Base-by-base conservation (phyloP, 2,113 vertebrate species). In the Alligator sinensis region DNA sequence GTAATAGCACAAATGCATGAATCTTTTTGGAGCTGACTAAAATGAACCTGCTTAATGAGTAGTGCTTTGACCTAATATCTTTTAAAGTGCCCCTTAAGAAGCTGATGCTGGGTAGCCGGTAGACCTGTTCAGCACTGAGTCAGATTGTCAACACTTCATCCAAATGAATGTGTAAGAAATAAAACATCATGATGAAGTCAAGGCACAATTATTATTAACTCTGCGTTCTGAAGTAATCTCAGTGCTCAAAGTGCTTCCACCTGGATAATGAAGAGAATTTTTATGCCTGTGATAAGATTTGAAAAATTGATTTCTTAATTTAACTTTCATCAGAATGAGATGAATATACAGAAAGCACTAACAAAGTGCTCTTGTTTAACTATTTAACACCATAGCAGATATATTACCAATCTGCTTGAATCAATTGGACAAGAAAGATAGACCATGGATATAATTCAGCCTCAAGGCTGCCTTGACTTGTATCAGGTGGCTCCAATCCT, bases 221-320 rank as follows among this genome's bases (percentile, higher is more conserved):
- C 55, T 68, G 2, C n/a, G 54, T 87, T 82, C 61, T 77, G 82
- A 92, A 77, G 85, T 66, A 28, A 79, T 77, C 68, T 91, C 59
- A 18, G 61, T 80, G 59, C 78, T 94, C 79, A 11, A 86, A 95
- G 83, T 84, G 94, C 91, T 96, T 75, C 87, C 87, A 92, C 72
- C 77, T 91, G 87, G 38, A 38, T 95, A 80, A 91, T 2, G 8
- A 92, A 80, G 91, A 72, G 59, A 78, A 59, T 62, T 92, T 86
- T 91, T 21, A 60, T 2, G n/a, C n/a, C 27, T 22, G 74, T 79
- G 64, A 57, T 82, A 81, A 82, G 87, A 12, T 57, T 94, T 86
- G 66, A 89, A 90, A 89, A 89, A 84, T 6, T 34, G 87, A 93
- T 89, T 80, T 25, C 85, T 89, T 86, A 74, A 74, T 74, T 74